Evolutionary conservation across 2,888 invertebrate species (phyloP), one percentile per base, ranked within the genome.

Genomic region (Emmelina monodactyla): DNA sequence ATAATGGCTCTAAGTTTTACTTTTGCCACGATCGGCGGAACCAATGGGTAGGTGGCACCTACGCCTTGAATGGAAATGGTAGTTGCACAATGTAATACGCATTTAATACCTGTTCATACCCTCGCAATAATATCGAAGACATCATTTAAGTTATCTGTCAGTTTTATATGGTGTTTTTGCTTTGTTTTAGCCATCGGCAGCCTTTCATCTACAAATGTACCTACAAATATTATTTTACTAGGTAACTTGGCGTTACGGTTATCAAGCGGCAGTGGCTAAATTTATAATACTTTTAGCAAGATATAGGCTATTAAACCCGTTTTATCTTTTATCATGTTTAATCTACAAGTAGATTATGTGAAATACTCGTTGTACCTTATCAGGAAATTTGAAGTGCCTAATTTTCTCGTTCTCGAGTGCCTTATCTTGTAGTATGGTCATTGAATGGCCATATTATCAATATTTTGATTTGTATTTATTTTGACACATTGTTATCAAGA

Each of bases 311-410:
- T 65, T 76, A 71, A 70, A 73, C 70, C 66, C 53, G 44, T 47
- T 56, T 63, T 71, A 69, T 67, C 63, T 59, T 44, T 66, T 75
- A 75, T 75, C 73, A 35, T 34, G 45, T 46, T 48, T 64, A 66
- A 73, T 69, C 71, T 25, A 48, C 50, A 53, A 51, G 47, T 60
- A 42, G 48, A 67, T 61, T 63, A 52, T 57, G 54, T 60, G 56
- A 57, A 59, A 61, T 50, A 45, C 49, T 48, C 56, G 64, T 72
- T 71, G 70, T 63, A 58, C 49, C 28, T 53, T 69, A 73, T 72
- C 73, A 61, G 55, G 43, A 62, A 71, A 75, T 76, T 73, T 62
- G 58, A 53, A n/a, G n/a, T n/a, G n/a, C n/a, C n/a, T n/a, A n/a
- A n/a, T n/a, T n/a, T n/a, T n/a, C n/a, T n/a, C n/a, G 25, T 10